Conservation (phyloP, 2,797 vertebrate genomes). For the Poliocrania exsul region DNA sequence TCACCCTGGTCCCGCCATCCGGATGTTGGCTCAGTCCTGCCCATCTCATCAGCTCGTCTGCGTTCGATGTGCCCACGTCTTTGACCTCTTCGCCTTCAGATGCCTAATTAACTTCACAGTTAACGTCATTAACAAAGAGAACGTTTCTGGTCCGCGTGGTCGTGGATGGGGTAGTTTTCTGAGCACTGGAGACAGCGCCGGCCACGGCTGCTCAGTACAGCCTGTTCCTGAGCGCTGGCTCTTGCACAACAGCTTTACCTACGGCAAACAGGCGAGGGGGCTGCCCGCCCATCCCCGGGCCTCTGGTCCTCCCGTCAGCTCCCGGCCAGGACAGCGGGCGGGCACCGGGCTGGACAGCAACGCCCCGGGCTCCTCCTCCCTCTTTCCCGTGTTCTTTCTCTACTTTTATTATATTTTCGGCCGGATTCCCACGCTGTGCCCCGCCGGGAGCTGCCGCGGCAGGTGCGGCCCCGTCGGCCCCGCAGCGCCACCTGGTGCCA, state of each 20-base stretch:
- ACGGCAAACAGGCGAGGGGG: not conserved
- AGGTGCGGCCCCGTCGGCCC: not conserved
- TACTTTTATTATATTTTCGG: rapidly evolving
- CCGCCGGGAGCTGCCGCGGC: not conserved
- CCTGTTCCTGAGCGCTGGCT: not conserved
- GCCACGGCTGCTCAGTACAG: not conserved
- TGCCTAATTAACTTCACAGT: not conserved
- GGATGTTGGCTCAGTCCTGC: not conserved
- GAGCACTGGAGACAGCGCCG: not conserved
- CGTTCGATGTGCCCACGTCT: not conserved
- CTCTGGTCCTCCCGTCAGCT: not conserved
- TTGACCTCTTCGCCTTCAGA: not conserved
- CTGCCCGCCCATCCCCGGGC: not conserved
- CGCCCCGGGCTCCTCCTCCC: not conserved
- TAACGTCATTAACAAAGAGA: not conserved
- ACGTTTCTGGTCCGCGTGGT: not conserved
- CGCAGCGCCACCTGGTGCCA: constrained; percentile 10
- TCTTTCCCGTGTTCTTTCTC: not conserved
- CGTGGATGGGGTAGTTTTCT: not conserved
- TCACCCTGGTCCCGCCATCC: not conserved
- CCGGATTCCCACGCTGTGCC: rapidly evolving
- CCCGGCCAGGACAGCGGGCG: not conserved
- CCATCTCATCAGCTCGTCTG: not conserved
- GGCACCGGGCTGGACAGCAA: not conserved
- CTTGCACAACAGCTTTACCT: not conserved